Percentiles rank a stretch among this genome's conserved stretches.
Evolutionary conservation across 2,113 vertebrate genomes (phyloP).

Genomic region (Chlamydotis undulata): DNA sequence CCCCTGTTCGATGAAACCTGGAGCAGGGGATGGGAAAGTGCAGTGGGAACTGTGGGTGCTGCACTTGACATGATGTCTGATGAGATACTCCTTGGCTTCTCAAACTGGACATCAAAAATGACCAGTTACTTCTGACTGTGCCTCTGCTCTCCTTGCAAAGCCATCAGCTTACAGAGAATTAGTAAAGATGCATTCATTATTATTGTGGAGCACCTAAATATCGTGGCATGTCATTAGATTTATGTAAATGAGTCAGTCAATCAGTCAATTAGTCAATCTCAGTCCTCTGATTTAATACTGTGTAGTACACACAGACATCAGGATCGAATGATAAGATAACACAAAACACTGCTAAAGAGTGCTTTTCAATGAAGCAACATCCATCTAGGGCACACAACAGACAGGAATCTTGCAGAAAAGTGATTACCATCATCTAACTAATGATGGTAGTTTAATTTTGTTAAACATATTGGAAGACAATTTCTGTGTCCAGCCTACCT

Average conservation of each 20-base stretch:
- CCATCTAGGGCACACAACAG: neutral
- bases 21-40: neutral
- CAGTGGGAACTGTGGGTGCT: neutral
- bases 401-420: neutral
- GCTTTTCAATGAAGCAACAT: neutral
- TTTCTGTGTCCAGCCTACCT: neutral
- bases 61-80: neutral
- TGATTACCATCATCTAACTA: neutral
- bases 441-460: neutral
- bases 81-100: neutral
- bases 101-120: neutral
- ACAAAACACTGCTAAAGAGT: neutral
- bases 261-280: neutral
- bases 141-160: neutral
- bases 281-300: neutral
- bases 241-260: neutral
- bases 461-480: neutral
- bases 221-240: neutral
- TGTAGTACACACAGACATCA: neutral
- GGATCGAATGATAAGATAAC: neutral
- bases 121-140: neutral
- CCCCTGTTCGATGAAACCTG: neutral
- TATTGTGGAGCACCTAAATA: neutral
- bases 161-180: neutral
- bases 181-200: neutral